phyloP scores from a whole-genome alignment of 2,113 vertebrate species.

The Corvus hawaiiensis region DNA sequence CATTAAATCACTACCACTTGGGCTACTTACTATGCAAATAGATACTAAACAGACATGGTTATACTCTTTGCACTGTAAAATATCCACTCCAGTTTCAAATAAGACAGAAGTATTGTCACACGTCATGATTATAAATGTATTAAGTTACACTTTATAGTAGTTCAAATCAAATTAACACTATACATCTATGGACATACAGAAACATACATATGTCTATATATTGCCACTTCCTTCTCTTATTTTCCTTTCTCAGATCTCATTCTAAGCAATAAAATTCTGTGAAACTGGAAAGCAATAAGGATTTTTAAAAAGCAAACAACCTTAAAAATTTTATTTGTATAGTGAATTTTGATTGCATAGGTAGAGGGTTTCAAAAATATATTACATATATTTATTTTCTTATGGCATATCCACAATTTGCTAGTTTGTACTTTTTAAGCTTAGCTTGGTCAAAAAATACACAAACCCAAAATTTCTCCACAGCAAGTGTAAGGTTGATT shows the following conservation, averaged over 20 bases:
- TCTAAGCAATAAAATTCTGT: neutral
- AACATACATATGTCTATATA: neutral
- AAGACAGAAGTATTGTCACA: neutral
- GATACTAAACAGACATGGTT: neutral
- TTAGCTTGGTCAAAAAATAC: neutral
- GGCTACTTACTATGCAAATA: neutral
- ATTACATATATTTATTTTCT: neutral
- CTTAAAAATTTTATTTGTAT: neutral
- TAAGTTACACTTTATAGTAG: neutral
- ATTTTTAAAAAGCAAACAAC: neutral
- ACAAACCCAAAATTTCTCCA: neutral
- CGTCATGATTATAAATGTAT: neutral
- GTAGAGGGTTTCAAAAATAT: neutral
- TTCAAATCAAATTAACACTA: neutral
- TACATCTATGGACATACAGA: neutral
- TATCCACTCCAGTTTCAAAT: neutral
- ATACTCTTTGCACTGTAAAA: neutral
- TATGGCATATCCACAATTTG: neutral
- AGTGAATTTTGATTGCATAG: neutral
- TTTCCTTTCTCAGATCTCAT: neutral
- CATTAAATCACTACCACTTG: neutral
- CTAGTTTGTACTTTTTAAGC: neutral
- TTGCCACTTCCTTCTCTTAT: neutral
- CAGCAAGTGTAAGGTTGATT: slow-evolving; percentile 8
- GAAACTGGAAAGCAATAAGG: neutral